These are phyloP conservation scores for Rhinogobio ventralis DNA, from an alignment of 2,797 vertebrate species.

Conservation along the genomic window DNA sequence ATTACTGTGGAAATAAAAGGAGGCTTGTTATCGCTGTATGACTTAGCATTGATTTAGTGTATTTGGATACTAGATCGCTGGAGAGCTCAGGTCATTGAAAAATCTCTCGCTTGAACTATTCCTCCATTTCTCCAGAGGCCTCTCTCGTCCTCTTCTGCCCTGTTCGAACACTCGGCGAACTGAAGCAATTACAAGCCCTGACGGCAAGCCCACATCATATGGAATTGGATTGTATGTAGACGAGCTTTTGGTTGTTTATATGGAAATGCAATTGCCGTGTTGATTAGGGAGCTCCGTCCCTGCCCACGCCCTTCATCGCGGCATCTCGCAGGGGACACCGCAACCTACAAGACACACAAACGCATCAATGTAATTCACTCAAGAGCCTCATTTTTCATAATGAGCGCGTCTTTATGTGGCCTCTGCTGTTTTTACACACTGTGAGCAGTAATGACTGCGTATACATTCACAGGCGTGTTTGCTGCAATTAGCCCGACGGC, in stretches of 20 bases:
- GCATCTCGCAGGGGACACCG: slow-evolving; percentile 25
- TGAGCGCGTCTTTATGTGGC: slow-evolving; percentile 43
- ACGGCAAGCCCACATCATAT: slow-evolving; percentile 40
- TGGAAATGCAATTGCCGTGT: slow-evolving; percentile 62
- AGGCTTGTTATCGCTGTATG: slow-evolving; percentile 35
- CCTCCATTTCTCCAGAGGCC: slow-evolving; percentile 39
- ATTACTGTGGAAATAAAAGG: slow-evolving; percentile 31
- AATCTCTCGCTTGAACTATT: slow-evolving; percentile 39
- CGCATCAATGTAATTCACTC: slow-evolving; percentile 42
- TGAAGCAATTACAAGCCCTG: slow-evolving; percentile 47
- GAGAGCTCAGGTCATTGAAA: slow-evolving; percentile 40
- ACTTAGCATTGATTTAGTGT: slow-evolving; percentile 44
- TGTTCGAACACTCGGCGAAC: slow-evolving; percentile 46
- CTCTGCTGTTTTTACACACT: slow-evolving; percentile 33
- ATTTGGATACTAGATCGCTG: slow-evolving; percentile 5
- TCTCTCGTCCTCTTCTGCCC: slow-evolving; percentile 36
- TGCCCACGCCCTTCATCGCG: slow-evolving; percentile 28
- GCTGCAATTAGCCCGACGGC: slow-evolving; percentile 42
- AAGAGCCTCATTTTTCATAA: slow-evolving; percentile 47
- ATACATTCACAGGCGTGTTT: slow-evolving; percentile 40
- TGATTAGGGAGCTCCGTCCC: slow-evolving; percentile 51
- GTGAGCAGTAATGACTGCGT: slow-evolving; percentile 45
- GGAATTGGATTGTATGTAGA: slow-evolving; percentile 54
- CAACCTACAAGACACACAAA: slow-evolving; percentile 32
- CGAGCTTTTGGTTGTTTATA: slow-evolving; percentile 61